Base-by-base conservation (phyloP, 2,113 vertebrate species). In the Gavialis gangeticus region DNA sequence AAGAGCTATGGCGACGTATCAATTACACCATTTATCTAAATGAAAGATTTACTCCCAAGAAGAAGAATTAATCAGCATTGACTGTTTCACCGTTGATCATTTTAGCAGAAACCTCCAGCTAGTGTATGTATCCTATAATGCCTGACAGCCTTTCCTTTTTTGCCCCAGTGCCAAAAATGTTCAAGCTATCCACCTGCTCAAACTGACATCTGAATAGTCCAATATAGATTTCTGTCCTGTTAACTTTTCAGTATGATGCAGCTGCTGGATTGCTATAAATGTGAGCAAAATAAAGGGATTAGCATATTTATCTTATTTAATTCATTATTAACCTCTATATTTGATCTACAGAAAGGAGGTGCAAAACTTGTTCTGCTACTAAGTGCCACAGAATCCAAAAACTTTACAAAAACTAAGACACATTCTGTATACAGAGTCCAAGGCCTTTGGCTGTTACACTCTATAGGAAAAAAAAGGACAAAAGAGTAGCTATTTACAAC, bases 41-140 rank as follows among this genome's bases (percentile, higher is more conserved):
- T 34, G 67, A 18, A 69, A 12, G 67, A 69, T 69, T 69, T 34
- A 69, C n/a, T 34, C 19, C 22, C 10, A 69, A 69, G 30, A 17
- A 69, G 30, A 17, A 69, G 34, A 12, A 22, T 67, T 18, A 30
- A 17, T 55, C 73, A n/a, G 87, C 6, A 46, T 0, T 34, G 64
- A 14, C 69, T 76, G 13, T 75, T 79, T 67, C 78, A 91, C 10
- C 13, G 7, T 25, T 89, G 84, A 79, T 25, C 30, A 59, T 28
- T 62, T n/a, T 3, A 88, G 80, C 75, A 88, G 80, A 92, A 91
- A 85, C 64, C 75, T 58, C 59, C 85, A 71, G 64, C 60, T 64
- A 79, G 11, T 1, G 27, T 25, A 90, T 8, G 71, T 7, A 59
- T 34, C 17, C n/a, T n/a, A 59, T 56, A 59, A 78, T n/a, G 30